Evolutionary conservation across 2,888 invertebrate genomes (phyloP).

Genomic region (Leptinotarsa tumamoca): DNA sequence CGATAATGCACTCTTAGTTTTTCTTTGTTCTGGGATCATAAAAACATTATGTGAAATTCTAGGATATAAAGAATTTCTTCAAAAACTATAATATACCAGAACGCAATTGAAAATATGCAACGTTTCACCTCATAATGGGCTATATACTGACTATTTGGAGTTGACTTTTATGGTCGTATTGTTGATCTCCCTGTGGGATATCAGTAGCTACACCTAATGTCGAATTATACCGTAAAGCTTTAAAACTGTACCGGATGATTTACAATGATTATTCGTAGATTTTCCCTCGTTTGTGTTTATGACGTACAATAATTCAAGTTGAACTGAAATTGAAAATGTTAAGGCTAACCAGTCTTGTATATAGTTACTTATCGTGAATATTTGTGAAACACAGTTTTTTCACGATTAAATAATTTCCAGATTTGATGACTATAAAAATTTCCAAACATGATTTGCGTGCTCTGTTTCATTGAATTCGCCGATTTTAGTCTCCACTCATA

Average conservation of each 20-base stretch:
- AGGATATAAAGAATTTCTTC: constrained; percentile 34
- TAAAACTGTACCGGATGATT: constrained; percentile 52
- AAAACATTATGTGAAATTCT: constrained; percentile 47
- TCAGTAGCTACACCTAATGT: constrained; percentile 54
- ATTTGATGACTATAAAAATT: too few relatives aligned
- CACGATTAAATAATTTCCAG: too few relatives aligned
- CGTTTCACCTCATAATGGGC: constrained; percentile 39
- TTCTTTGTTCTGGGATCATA: constrained; percentile 43
- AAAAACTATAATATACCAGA: constrained; percentile 36
- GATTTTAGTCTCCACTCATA: too few relatives aligned
- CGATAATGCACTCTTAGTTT: constrained; percentile 31
- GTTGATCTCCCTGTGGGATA: constrained; percentile 51
- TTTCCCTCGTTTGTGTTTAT: constrained; percentile 27
- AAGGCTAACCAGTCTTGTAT: background rate
- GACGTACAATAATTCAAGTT: background rate
- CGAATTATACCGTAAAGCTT: constrained; percentile 55
- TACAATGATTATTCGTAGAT: constrained; percentile 48
- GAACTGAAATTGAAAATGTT: constrained; percentile 3
- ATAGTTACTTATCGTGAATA: background rate
- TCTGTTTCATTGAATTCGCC: too few relatives aligned
- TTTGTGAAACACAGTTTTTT: too few relatives aligned
- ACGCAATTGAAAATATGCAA: constrained; percentile 44
- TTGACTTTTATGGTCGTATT: constrained; percentile 48
- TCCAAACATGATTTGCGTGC: too few relatives aligned
- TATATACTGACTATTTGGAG: constrained; percentile 33